phyloP scores from a whole-genome alignment of 2,888 invertebrate species.

The Oegoconia quadripuncta region DNA sequence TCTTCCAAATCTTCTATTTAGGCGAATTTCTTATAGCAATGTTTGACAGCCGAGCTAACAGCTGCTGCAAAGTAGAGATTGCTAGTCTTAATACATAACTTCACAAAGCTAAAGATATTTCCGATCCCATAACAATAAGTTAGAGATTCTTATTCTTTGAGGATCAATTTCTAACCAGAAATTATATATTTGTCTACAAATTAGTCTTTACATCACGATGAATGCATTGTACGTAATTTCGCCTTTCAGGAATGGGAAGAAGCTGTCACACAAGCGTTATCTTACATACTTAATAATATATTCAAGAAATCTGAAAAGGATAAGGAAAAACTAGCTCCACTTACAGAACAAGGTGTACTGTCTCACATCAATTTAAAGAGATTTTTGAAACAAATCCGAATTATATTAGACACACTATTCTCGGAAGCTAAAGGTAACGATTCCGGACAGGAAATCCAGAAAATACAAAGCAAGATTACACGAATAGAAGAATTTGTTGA shows the following conservation, averaged over 20 bases:
- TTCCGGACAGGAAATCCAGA: slow-evolving; percentile 16
- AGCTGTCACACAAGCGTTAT: slow-evolving; percentile 82
- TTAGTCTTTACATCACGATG: slow-evolving; percentile 5
- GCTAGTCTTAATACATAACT: no score
- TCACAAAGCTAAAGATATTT: no score
- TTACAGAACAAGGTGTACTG: slow-evolving; percentile 65
- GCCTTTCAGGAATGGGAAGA: slow-evolving; percentile 91
- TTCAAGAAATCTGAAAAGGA: slow-evolving; percentile 83
- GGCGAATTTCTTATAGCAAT: no score
- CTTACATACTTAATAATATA: slow-evolving; percentile 81
- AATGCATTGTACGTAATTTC: slow-evolving; percentile 6
- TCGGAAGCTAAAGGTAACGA: slow-evolving; percentile 32
- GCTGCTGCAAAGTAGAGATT: no score
- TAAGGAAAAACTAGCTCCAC: slow-evolving; percentile 75
- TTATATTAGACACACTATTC: slow-evolving; percentile 58
- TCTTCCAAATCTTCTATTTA: no score
- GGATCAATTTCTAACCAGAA: no score
- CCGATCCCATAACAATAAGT: no score
- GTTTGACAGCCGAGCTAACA: no score
- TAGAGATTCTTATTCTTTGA: no score
- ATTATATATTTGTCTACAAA: no score
- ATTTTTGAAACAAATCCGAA: slow-evolving; percentile 59
- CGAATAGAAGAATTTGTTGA: slow-evolving; percentile 69
- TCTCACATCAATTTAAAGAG: slow-evolving; percentile 65
- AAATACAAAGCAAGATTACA: slow-evolving; percentile 29